Percentiles rank a stretch among this genome's conserved stretches.
phyloP scores from a whole-genome alignment of 2,797 vertebrate species.

The Petrocephalus schoutedeni region DNA sequence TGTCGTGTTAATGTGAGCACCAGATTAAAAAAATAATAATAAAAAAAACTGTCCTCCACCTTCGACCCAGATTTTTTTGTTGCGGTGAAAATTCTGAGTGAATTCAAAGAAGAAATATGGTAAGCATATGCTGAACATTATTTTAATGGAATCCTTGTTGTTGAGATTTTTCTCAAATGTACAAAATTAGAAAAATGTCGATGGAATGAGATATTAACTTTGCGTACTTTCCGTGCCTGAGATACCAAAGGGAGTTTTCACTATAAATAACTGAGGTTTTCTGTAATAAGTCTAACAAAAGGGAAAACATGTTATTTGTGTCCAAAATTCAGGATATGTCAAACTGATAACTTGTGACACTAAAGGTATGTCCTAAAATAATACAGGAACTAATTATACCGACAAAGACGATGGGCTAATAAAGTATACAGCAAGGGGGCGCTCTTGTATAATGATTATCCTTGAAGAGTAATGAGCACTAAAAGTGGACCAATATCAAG shows the following conservation, averaged over 20 bases:
- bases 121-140: neutral
- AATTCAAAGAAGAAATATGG: neutral
- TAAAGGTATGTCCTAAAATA: slow-evolving; percentile 55
- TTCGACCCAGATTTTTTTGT: neutral
- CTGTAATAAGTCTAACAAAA: slow-evolving; percentile 33
- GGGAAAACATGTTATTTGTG: slow-evolving; percentile 51
- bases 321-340: slow-evolving; percentile 63
- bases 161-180: neutral
- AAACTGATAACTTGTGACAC: slow-evolving; percentile 56
- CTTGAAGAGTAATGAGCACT: slow-evolving; percentile 11
- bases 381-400: slow-evolving; percentile 11
- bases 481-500: slow-evolving; percentile 57
- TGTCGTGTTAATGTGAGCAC: slow-evolving; percentile 24
- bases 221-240: slow-evolving; percentile 66
- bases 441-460: slow-evolving; percentile 27
- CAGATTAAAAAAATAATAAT: slow-evolving; percentile 13
- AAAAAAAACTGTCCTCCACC: slow-evolving; percentile 18
- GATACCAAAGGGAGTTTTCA: slow-evolving; percentile 62
- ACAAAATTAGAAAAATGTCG: neutral
- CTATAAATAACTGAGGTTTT: slow-evolving; percentile 51
- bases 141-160: neutral
- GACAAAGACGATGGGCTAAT: neutral
- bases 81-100: neutral
- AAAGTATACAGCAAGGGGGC: slow-evolving; percentile 22
- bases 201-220: slow-evolving; percentile 63